Evolutionary conservation across 2,113 vertebrate species (phyloP), one percentile per base, ranked within the genome.

Genomic region (Alces alces): DNA sequence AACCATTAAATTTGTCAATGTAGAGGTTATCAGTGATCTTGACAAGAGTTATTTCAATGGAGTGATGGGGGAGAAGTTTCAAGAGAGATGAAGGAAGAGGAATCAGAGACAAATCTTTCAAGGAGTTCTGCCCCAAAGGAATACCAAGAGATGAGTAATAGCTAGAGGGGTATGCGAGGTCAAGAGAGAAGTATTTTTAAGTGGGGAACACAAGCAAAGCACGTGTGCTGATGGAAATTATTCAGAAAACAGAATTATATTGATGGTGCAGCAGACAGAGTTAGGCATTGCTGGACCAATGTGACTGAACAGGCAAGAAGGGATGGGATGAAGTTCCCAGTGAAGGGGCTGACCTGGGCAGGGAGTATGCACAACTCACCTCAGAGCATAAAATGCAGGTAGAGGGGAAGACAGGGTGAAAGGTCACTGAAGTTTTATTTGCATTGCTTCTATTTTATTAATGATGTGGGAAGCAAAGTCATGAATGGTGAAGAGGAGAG

Each of bases 251-350:
- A 96, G 5, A 95, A 39, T 36, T 21, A 45, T 17, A 15, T 55
- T 36, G 60, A 88, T 16, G 33, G 43, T 57, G 11, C 14, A 28
- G 47, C 28, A 54, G 52, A 27, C 9, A 36, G 17, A 45, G 17
- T 6, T 90, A 89, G 80, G 33, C 14, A 4, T 60, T 73, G 14
- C 61, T 27, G 28, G 21, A n/a, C 52, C 57, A 84, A 2, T 6
- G 3, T 54, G 60, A 52, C 30, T 73, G 19, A 97, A 13, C 6
- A 91, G 36, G 27, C 43, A 91, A 47, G 30, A 87, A 76, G 33
- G 58, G 55, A 33, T 33, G 17, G 12, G 36, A 50, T 8, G 0
- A 0, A 54, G 21, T 55, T 61, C 25, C 45, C 39, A 45, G 0
- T 19, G 28, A 66, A 66, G 60, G 36, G 2, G 5, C 70, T 45